Evolutionary conservation across 1,140 invertebrate genomes (phyloP).

Genomic region (Mya arenaria): DNA sequence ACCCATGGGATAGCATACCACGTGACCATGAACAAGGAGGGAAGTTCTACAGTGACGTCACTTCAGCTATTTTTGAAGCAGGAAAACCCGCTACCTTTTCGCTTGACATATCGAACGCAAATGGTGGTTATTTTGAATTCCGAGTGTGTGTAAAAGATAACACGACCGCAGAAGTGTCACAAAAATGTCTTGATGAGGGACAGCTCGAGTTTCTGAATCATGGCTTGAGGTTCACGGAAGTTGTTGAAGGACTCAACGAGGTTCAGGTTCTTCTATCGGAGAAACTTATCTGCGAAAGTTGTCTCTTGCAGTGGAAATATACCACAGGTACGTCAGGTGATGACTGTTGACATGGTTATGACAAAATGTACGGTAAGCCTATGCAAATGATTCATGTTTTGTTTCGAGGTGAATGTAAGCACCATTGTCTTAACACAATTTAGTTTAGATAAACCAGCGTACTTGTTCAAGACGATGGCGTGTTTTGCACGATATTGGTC

Average conservation of each 20-base stretch:
- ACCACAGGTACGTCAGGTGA: conserved; percentile 89
- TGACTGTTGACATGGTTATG: no score
- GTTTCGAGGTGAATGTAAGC: no score
- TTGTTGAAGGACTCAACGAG: conserved; percentile 18
- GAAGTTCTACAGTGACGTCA: conserved; percentile 63
- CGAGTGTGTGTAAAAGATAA: conserved; percentile 83
- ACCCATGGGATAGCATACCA: conserved; percentile 62
- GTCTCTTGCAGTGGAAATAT: conserved; percentile 95
- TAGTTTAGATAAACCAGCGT: no score
- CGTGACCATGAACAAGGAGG: conserved; percentile 57
- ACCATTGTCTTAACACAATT: no score
- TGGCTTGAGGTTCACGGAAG: background rate
- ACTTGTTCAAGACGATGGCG: no score
- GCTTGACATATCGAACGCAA: conserved; percentile 18
- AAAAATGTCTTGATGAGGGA: conserved; percentile 68
- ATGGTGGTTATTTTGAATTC: conserved; percentile 71
- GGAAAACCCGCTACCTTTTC: conserved; percentile 9
- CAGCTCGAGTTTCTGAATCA: conserved; percentile 40
- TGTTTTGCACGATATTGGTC: no score
- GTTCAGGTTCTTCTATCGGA: conserved; percentile 85
- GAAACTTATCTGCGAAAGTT: conserved; percentile 92
- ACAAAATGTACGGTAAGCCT: no score
- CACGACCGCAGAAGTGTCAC: conserved; percentile 60
- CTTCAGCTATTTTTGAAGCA: conserved; percentile 46
- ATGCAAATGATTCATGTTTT: no score